Base-by-base conservation (phyloP, 2,888 invertebrate species). In the Scaptomyza flava region DNA sequence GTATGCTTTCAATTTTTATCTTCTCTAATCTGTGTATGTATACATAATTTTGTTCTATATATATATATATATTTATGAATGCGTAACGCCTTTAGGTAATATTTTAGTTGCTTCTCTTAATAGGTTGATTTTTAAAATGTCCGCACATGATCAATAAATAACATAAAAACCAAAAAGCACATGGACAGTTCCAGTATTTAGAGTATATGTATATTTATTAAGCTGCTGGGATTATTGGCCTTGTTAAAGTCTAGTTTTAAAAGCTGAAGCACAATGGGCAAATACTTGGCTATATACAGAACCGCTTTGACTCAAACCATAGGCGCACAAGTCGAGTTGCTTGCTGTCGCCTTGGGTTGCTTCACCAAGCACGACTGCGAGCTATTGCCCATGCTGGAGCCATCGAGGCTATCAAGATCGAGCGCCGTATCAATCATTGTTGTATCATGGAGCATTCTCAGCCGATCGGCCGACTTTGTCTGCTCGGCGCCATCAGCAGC, bases 391-490 rank as follows among this genome's bases (percentile, higher is more conserved):
- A 95, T 93, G 87, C 94, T 95, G 36, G 95, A 94, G 75, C 95
- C 95, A 89, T 96, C 96, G 79, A 97, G 93, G 81, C 96, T 96
- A 93, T 97, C 97, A 89, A 97, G 94, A 93, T 97, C 97, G 77
- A 97, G 93, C 62, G 97, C 97, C 61, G 97, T 96, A 92, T 97
- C 96, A 89, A 97, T 97, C 97, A 97, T 97, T 54, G 97, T 97
- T 64, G 96, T 96, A 93, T 97, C 96, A 91, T 96, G 96, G 87
- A 96, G 93, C 86, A 96, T 93, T 82, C 95, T 94, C 91, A 96
- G 93, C 73, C 96, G 94, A 91, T 95, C 96, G 89, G 94, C 93
- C 62, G 93, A 91, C 51, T 89, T 87, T 30, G 63, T 67, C 61
- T 81, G 81, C 51, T 82, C 79, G 89, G 86, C 69, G 87, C 80